phyloP scores from a whole-genome alignment of 2,888 invertebrate genomes.

The Parapristionchus giblindavisi region DNA sequence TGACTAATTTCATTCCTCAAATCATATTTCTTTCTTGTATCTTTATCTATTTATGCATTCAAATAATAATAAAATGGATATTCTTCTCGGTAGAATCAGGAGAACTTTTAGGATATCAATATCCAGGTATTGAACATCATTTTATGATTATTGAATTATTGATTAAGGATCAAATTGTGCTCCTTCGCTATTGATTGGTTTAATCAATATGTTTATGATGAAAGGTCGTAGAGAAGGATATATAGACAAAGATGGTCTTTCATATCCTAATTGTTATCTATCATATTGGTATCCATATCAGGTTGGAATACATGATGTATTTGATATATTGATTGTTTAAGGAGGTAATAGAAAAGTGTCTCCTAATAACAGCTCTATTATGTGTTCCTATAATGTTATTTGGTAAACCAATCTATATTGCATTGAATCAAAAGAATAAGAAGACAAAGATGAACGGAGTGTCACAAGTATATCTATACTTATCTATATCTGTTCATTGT shows the following conservation, averaged over 20 bases:
- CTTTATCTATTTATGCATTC: slow-evolving; percentile 91
- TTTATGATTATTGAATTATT: too few species aligned
- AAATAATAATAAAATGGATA: slow-evolving; percentile 95
- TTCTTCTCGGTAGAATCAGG: slow-evolving; percentile 52
- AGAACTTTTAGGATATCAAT: slow-evolving; percentile 57
- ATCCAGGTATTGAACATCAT: too few species aligned
- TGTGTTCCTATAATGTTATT: slow-evolving; percentile 68
- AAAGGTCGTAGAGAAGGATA: slow-evolving; percentile 49
- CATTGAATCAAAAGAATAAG: background rate
- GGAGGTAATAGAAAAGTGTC: slow-evolving; percentile 64
- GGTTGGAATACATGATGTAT: slow-evolving; percentile 41
- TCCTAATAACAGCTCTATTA: slow-evolving; percentile 67
- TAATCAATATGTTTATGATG: slow-evolving; percentile 66
- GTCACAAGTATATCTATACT: background rate
- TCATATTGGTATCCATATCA: slow-evolving; percentile 70
- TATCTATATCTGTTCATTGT: background rate
- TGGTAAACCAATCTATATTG: slow-evolving; percentile 60
- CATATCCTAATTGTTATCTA: slow-evolving; percentile 56
- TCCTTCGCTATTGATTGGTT: slow-evolving; percentile 62
- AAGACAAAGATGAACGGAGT: background rate
- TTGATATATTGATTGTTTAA: slow-evolving; percentile 37
- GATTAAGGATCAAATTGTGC: slow-evolving; percentile 66
- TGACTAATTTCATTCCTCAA: slow-evolving; percentile 94
- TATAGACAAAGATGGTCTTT: slow-evolving; percentile 43
- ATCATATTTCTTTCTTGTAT: slow-evolving; percentile 86